Base-by-base conservation (phyloP, 2,113 vertebrate species). In the Setophaga coronata region DNA sequence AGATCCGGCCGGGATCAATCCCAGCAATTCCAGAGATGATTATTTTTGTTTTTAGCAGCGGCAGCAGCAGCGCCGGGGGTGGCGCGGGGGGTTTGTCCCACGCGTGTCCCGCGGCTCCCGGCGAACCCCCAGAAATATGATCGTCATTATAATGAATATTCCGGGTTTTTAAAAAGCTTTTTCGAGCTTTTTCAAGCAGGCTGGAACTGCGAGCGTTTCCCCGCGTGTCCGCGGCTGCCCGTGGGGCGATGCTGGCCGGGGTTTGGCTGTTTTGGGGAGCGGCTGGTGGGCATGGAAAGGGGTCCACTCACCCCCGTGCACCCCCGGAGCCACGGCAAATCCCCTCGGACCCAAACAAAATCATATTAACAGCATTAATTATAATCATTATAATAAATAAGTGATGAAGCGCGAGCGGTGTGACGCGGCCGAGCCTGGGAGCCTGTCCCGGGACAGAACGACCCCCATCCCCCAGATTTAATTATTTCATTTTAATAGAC, bases 21-120 rank as follows among this genome's bases (percentile, higher is more conserved):
- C 3, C 3, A 36, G 19, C 16, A 2, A 4, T 3, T 19, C 19
- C 43, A 20, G 34, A 45, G 34, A 20, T 16, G 0, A 1, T 57
- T 34, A 47, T 47, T 24, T 51, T 1, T 13, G 8, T 13, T 33
- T 33, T 25, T 24, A 25, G 47, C 47, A 48, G 47, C 47, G 24
- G 21, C 40, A 51, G 50, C 50, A 17, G 50, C 50, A 17, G 26
- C 6, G 9, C 45, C 26, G 48, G 48, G 51, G 8, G 4, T 18
- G 60, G 24, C 12, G 28, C 28, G 51, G 51, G 50, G 28, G 28
- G 11, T 6, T 10, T 2, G 13, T 36, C 25, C 85, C 85, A 61
- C 77, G 28, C 48, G 60, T 54, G 84, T 82, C 45, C 84, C 53
- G 33, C 54, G 12, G 42, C 34, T 51, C 26, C 51, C 29, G 10